Conservation (phyloP, 1,140 invertebrate species). For the Cotesia typhae region DNA sequence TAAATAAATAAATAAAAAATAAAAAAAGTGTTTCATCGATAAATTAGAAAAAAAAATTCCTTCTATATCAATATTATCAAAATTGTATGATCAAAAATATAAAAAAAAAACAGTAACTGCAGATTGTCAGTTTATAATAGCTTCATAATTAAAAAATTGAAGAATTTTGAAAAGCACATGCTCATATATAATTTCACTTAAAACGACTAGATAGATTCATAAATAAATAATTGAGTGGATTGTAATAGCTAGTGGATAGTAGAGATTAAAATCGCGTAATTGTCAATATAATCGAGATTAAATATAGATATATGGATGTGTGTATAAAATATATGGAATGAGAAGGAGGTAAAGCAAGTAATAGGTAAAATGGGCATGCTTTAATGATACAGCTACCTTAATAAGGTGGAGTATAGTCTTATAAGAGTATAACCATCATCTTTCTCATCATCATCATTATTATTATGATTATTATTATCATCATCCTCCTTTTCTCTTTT, state of each 20-base stretch:
- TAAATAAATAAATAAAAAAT: too few relatives aligned
- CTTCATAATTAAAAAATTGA: too few relatives aligned
- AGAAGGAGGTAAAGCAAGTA: conserved; percentile 39
- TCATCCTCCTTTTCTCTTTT: conserved; percentile 23
- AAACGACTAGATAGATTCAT: not conserved
- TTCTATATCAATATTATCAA: too few relatives aligned
- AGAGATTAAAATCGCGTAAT: too few relatives aligned
- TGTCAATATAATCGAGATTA: conserved; percentile 51
- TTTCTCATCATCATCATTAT: conserved; percentile 32
- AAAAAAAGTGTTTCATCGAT: too few relatives aligned
- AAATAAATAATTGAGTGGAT: conserved; percentile 34
- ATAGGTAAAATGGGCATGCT: conserved; percentile 53
- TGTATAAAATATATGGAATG: conserved; percentile 51
- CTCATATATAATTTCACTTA: too few relatives aligned
- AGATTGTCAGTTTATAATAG: too few relatives aligned
- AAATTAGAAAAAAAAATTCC: too few relatives aligned
- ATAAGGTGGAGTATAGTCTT: conserved; percentile 50
- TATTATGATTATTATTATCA: conserved; percentile 17
- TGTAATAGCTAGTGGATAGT: conserved; percentile 44
- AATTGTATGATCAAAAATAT: too few relatives aligned
- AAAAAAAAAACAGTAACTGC: too few relatives aligned
- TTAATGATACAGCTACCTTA: conserved; percentile 59
- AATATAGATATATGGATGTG: conserved; percentile 59
- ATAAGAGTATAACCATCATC: conserved; percentile 43
- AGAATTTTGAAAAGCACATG: too few relatives aligned